Evolutionary conservation across 64 coral and sea anemone species (phyloP).

Genomic region (Porites australiensis): DNA sequence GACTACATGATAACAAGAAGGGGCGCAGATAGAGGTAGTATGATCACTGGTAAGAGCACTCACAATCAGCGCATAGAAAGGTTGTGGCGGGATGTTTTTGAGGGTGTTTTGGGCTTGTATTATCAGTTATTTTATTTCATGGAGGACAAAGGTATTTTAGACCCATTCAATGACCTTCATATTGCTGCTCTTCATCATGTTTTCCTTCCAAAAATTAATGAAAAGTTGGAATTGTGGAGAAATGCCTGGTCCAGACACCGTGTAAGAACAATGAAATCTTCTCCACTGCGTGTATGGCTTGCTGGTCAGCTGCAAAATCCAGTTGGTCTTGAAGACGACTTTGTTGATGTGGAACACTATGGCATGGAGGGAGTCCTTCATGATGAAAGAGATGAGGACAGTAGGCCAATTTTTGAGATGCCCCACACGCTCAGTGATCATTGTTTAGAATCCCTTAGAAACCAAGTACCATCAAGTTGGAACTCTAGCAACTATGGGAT

Average conservation of each 20-base stretch:
- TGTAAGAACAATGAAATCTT: slow-evolving; percentile 63
- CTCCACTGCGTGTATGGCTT: slow-evolving; percentile 58
- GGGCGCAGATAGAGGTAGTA: background rate
- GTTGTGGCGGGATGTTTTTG: background rate
- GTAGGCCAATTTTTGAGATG: slow-evolving; percentile 1
- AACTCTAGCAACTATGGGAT: slow-evolving; percentile 24
- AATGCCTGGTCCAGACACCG: slow-evolving; percentile 62
- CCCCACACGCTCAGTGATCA: slow-evolving; percentile 23
- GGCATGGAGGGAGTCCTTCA: slow-evolving; percentile 69
- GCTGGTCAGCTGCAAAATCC: slow-evolving; percentile 76
- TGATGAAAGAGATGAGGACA: background rate
- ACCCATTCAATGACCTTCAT: slow-evolving; percentile 58
- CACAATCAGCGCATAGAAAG: background rate
- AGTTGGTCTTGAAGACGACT: slow-evolving; percentile 34
- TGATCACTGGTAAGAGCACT: background rate
- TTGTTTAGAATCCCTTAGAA: background rate
- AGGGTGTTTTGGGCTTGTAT: background rate
- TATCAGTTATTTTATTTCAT: background rate
- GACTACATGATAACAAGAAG: slow-evolving; percentile 82
- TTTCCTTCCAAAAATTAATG: slow-evolving; percentile 58
- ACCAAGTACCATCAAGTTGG: slow-evolving; percentile 9
- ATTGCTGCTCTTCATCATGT: slow-evolving; percentile 74
- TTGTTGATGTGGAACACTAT: slow-evolving; percentile 26
- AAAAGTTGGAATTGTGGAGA: slow-evolving; percentile 68
- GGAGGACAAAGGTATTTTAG: background rate